Conservation (phyloP, 1,140 invertebrate species). For the Hycleus cichorii region DNA sequence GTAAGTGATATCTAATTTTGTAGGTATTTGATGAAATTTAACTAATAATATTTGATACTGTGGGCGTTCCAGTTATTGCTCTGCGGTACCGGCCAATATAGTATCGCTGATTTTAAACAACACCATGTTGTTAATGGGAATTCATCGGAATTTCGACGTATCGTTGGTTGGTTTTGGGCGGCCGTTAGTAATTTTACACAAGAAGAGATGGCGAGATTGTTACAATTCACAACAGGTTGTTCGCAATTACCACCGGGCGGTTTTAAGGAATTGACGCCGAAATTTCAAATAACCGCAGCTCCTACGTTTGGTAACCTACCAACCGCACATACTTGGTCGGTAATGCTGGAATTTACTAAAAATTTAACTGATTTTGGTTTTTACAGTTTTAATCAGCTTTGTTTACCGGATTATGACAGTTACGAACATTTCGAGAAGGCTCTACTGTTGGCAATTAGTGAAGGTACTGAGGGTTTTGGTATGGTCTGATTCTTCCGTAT, state of each 20-base stretch:
- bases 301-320: slow-evolving; percentile 85
- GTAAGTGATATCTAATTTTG: slow-evolving; percentile 43
- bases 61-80: slow-evolving; percentile 64
- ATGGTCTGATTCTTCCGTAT: slow-evolving; percentile 59
- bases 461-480: slow-evolving; percentile 92
- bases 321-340: slow-evolving; percentile 86
- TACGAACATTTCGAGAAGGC: slow-evolving; percentile 91
- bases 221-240: slow-evolving; percentile 93
- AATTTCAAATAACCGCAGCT: slow-evolving; percentile 84
- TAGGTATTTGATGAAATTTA: neutral
- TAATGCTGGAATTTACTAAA: too few species aligned
- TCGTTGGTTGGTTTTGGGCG: slow-evolving; percentile 92
- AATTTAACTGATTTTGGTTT: slow-evolving; percentile 17
- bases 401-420: slow-evolving; percentile 87
- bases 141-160: slow-evolving; percentile 73
- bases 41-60: slow-evolving; percentile 35
- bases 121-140: slow-evolving; percentile 81
- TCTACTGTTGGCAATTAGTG: slow-evolving; percentile 84
- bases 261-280: slow-evolving; percentile 78
- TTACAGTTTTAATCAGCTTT: slow-evolving; percentile 91
- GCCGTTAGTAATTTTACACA: slow-evolving; percentile 84
- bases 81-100: slow-evolving; percentile 91
- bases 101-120: slow-evolving; percentile 78
- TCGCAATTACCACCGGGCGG: slow-evolving; percentile 87
- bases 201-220: slow-evolving; percentile 85